Conservation (phyloP, 2,888 invertebrate species). For the Kryphioiulus occultus region DNA sequence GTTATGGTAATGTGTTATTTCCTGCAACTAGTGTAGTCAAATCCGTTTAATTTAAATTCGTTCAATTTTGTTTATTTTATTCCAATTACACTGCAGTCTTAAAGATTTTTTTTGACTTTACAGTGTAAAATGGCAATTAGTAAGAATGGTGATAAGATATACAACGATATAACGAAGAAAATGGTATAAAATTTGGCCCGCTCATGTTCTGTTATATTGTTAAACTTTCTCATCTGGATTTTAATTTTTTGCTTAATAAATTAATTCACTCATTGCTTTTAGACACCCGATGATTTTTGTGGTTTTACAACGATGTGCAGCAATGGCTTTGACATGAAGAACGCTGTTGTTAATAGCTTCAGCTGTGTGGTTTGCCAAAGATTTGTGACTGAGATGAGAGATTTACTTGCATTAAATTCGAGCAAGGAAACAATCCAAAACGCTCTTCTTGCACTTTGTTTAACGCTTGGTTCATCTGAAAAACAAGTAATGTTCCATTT, state of each 20-base stretch:
- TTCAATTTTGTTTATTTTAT: too few relatives aligned
- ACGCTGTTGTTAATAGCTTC: not conserved
- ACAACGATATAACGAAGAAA: not conserved
- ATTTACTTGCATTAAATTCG: not conserved
- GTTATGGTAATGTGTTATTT: not conserved
- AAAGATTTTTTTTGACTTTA: not conserved
- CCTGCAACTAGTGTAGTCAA: not conserved
- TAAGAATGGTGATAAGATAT: not conserved
- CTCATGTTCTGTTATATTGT: not conserved
- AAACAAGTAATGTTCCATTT: not conserved
- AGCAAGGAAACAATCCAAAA: not conserved
- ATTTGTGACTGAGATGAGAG: not conserved
- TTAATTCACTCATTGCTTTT: not conserved
- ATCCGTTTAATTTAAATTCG: not conserved
- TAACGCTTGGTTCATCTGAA: not conserved
- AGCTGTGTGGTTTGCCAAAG: not conserved
- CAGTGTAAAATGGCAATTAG: not conserved
- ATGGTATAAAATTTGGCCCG: not conserved
- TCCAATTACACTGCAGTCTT: too few relatives aligned
- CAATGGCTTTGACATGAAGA: constrained; percentile 58
- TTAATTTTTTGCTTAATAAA: not conserved
- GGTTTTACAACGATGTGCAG: constrained; percentile 78
- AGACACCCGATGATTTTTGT: constrained; percentile 72
- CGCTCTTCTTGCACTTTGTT: not conserved
- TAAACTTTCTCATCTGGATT: not conserved